phyloP scores from a whole-genome alignment of 1,140 invertebrate genomes.

The Octopus sinensis region DNA sequence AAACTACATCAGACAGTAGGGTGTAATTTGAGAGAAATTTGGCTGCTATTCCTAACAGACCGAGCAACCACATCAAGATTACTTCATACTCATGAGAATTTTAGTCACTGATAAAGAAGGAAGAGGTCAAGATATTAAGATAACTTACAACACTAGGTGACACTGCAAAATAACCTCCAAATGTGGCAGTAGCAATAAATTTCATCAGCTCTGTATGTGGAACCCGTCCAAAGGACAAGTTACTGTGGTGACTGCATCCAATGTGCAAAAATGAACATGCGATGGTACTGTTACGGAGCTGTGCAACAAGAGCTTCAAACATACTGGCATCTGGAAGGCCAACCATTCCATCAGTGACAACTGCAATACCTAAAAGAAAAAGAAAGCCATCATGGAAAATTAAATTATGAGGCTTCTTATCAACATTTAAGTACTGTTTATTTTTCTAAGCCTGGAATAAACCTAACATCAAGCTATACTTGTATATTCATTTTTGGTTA shows the following conservation, averaged over 20 bases:
- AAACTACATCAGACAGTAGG: no score
- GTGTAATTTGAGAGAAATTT: no score
- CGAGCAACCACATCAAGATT: no score
- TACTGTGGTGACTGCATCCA: constrained; percentile 59
- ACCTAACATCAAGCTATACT: no score
- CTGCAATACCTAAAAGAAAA: constrained; percentile 68
- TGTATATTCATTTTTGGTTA: no score
- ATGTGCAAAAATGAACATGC: constrained; percentile 78
- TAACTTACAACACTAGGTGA: constrained; percentile 44
- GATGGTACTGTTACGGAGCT: constrained; percentile 73
- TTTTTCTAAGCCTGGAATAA: no score
- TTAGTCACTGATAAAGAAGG: background rate
- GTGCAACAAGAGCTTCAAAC: constrained; percentile 72
- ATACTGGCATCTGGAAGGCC: constrained; percentile 72
- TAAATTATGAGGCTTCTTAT: no score
- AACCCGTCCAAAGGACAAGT: constrained; percentile 63
- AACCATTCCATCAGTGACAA: constrained; percentile 80
- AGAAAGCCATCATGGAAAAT: constrained; percentile 15
- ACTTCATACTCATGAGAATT: background rate
- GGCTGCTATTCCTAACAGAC: no score
- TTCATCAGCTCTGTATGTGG: constrained; percentile 73
- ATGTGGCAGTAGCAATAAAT: constrained; percentile 76
- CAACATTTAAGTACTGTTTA: no score
- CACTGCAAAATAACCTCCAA: constrained; percentile 68
- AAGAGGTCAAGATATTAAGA: background rate